Evolutionary conservation across 2,113 vertebrate genomes (phyloP), one percentile per base, ranked within the genome.

Genomic region (Rhipidura dahli): DNA sequence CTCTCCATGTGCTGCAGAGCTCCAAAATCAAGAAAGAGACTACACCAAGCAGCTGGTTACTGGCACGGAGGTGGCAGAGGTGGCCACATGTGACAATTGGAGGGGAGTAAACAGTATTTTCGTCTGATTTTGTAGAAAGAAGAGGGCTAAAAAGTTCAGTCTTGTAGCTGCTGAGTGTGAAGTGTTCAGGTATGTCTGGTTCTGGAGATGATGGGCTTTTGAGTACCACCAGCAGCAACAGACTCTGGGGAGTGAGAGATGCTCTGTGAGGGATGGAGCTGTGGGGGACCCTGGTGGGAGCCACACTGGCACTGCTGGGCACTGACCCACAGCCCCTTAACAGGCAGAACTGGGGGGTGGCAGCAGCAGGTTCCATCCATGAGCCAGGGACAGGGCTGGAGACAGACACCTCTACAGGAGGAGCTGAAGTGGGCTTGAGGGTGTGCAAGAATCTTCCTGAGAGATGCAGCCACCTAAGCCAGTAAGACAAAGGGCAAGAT

Each of bases 251-350:
- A 40, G 7, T 4, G 33, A 68, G 18, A 77, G 21, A 27, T 87
- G 37, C 26, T 42, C 49, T 71, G 18, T 1, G 5, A 87, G 14
- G 12, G 5, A 11, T 30, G 0, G 3, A 65, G 23, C 13, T 0
- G 0, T 33, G 47, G 28, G 19, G 11, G 2, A 63, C 24, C 13
- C 22, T 71, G n/a, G 17, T 1, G 3, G 15, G 42, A 42, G 31
- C 21, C 42, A 16, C 35, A n/a, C 10, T 40, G 40, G 20, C 17
- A 26, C 16, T 1, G 1, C 30, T 78, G 24, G 45, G 5, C 28
- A 64, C 35, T 3, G 4, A 39, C 30, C 19, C 33, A 37, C 45
- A 69, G 50, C 6, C 31, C 31, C 35, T 39, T 10, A 40, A 10
- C 51, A 50, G 49, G 15, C 15, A 66, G 47, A 56, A 9, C 51